phyloP scores from a whole-genome alignment of 2,888 invertebrate genomes.

The Lasius fuliginosus region DNA sequence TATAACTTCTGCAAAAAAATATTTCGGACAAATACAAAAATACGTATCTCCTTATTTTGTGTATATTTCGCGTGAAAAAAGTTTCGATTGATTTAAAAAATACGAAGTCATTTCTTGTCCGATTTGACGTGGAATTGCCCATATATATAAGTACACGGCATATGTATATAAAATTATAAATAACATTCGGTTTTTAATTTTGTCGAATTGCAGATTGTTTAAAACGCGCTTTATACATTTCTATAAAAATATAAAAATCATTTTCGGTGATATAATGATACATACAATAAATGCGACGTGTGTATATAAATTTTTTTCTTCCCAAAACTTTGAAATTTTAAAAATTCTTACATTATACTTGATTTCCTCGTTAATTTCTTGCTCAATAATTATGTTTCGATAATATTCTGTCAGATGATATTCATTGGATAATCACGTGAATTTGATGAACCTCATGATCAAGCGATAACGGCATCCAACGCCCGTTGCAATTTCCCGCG shows the following conservation, averaged over 20 bases:
- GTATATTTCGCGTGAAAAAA: no score
- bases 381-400: not conserved
- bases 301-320: not conserved
- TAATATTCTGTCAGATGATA: not conserved
- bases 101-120: no score
- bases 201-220: no score
- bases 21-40: no score
- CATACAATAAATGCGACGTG: not conserved
- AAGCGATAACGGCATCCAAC: not conserved
- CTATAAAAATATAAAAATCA: not conserved
- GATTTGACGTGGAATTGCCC: no score
- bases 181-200: no score
- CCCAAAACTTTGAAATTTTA: not conserved
- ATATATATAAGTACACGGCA: no score
- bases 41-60: no score
- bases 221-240: not conserved
- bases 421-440: not conserved
- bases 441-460: not conserved
- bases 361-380: conserved; percentile 14
- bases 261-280: not conserved
- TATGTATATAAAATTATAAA: no score
- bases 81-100: no score
- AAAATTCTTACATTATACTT: not conserved
- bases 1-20: no score
- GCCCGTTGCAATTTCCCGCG: conserved; percentile 11